phyloP scores from a whole-genome alignment of 2,113 vertebrate species.

The Apodemus speciosus region DNA sequence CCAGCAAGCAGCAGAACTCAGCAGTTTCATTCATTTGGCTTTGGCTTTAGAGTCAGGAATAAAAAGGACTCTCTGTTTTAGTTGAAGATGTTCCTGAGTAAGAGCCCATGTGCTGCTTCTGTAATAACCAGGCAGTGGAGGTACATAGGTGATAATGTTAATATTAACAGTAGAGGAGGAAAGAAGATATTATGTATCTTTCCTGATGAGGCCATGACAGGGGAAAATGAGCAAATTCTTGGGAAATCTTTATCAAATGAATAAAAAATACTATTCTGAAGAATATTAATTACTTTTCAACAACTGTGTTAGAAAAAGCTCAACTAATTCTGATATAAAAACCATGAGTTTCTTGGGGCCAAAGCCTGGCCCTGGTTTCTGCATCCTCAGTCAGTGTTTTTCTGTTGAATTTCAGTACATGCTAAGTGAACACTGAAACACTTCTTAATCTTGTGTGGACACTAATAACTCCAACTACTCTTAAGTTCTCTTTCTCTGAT shows the following conservation, averaged over 20 bases:
- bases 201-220: background rate
- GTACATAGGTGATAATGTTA: background rate
- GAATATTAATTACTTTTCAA: background rate
- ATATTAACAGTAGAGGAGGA: background rate
- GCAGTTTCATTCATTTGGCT: no score
- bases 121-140: background rate
- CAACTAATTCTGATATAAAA: background rate
- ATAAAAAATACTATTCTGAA: background rate
- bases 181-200: background rate
- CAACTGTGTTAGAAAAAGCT: background rate
- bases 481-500: background rate
- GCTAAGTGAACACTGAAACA: background rate
- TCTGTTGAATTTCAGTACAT: background rate
- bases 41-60: no score
- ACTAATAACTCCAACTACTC: background rate
- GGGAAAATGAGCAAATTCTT: background rate
- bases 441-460: background rate
- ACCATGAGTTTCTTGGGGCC: background rate
- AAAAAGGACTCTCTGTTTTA: background rate
- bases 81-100: background rate
- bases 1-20: no score
- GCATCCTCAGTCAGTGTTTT: background rate
- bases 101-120: background rate
- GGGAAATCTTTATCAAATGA: background rate
- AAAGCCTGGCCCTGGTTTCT: background rate